phyloP scores from a whole-genome alignment of 92 coral and sea anemone species.

The Galaxea fascicularis region DNA sequence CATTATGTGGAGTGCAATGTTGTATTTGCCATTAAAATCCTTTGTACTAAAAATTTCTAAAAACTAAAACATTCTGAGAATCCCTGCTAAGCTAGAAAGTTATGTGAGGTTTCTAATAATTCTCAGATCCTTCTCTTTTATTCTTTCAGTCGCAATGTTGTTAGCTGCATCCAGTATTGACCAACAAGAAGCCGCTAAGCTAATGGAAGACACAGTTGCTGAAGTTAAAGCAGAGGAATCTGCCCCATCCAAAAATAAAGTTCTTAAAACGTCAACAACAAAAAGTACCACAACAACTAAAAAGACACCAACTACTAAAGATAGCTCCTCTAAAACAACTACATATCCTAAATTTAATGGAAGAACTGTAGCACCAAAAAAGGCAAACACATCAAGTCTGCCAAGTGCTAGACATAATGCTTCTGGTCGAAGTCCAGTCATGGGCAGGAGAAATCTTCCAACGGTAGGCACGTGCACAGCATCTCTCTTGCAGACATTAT shows the following conservation, averaged over 20 bases:
- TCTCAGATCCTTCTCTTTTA: background rate
- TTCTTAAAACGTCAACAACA: background rate
- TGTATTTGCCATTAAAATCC: no score
- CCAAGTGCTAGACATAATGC: conserved; percentile 7
- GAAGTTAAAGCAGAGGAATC: conserved; percentile 31
- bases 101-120: no score
- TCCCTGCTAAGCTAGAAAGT: no score
- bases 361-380: conserved; percentile 2
- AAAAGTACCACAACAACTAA: conserved; percentile 1
- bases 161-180: conserved; percentile 66
- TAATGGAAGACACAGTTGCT: conserved; percentile 25
- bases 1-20: no score
- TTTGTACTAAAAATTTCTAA: no score
- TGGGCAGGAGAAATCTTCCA: conserved; percentile 24
- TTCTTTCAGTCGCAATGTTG: conserved; percentile 72
- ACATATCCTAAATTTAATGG: conserved; percentile 8
- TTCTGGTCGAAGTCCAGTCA: conserved; percentile 34
- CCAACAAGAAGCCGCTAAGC: conserved; percentile 26
- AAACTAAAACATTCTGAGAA: no score
- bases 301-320: background rate
- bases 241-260: background rate
- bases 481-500: no score
- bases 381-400: background rate
- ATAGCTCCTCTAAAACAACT: conserved; percentile 16
- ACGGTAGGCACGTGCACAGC: background rate